Evolutionary conservation across 2,113 vertebrate species (phyloP), one percentile per base, ranked within the genome.

Genomic region (Takifugu flavidus): DNA sequence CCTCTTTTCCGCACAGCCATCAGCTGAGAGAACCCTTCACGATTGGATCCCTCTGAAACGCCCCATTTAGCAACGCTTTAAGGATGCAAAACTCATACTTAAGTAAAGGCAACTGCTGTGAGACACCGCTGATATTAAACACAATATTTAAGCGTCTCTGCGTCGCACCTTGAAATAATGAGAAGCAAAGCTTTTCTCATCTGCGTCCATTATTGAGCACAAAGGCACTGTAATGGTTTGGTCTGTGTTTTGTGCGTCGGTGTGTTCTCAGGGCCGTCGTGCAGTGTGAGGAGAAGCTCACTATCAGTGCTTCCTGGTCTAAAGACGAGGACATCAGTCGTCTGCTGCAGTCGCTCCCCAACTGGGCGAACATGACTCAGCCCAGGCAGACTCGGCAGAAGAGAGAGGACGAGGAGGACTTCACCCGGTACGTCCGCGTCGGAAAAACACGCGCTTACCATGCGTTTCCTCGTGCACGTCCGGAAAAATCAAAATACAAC

Each of bases 261-360:
- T 74, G 20, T 74, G 28, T 70, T n/a, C 29, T 29, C 62, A 99
- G 96, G 86, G 86, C 72, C 53, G 92, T 98, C 0, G 95, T 94
- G 62, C 96, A 98, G 62, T 94, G 92, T 0, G 97, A 98, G 25
- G 96, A 99, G 65, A 98, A 98, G 76, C 86, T 98, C 77, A 96
- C 95, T 70, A 98, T 99, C 83, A 98, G 96, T 6, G 95, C 95
- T 0, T 98, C 96, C 25, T 99, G 97, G 96, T 94, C 96, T 39
- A 99, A 99, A 86, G 97, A 99, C 1, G 97, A 99, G 2, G 97
- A 99, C 26, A 99, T 99, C 83, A 98, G 94, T 78, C 91, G 97
- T 25, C 91, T 99, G 67, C 89, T 99, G 56, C 95, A 95, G 82
- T 99, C 97, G 0, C 92, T 99, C 12, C 95, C 95, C 5, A 99